Conservation (phyloP, 2,113 vertebrate genomes). For the Girardinichthys multiradiatus region DNA sequence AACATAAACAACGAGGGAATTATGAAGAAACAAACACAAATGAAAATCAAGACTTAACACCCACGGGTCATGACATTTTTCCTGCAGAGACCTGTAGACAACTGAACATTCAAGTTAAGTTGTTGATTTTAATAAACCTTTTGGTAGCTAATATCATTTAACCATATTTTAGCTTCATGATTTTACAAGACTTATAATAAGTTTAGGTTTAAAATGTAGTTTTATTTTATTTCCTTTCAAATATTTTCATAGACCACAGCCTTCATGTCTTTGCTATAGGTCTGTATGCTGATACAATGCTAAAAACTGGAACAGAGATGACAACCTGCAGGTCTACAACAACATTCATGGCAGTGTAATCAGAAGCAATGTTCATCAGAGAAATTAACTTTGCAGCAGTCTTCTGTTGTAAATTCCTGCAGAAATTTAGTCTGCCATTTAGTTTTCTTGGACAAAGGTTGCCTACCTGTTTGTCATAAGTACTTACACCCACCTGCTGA, state of each 20-base stretch:
- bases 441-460: neutral
- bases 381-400: neutral
- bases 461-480: neutral
- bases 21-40: too few species aligned
- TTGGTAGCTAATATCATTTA: neutral
- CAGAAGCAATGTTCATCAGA: neutral
- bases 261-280: neutral
- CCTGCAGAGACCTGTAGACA: too few species aligned
- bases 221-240: neutral
- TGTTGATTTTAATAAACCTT: too few species aligned
- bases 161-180: conserved; percentile 25
- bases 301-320: neutral
- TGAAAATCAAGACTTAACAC: too few species aligned
- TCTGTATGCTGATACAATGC: too few species aligned
- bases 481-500: neutral
- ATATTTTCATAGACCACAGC: neutral
- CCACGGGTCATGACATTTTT: too few species aligned
- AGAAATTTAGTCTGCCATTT: neutral
- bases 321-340: neutral
- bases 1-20: too few species aligned
- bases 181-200: neutral
- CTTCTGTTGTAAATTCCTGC: neutral
- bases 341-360: neutral
- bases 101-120: too few species aligned
- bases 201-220: neutral